Evolutionary conservation across 2,888 invertebrate genomes (phyloP).

Genomic region (Bursaphelenchus okinawaensis): DNA sequence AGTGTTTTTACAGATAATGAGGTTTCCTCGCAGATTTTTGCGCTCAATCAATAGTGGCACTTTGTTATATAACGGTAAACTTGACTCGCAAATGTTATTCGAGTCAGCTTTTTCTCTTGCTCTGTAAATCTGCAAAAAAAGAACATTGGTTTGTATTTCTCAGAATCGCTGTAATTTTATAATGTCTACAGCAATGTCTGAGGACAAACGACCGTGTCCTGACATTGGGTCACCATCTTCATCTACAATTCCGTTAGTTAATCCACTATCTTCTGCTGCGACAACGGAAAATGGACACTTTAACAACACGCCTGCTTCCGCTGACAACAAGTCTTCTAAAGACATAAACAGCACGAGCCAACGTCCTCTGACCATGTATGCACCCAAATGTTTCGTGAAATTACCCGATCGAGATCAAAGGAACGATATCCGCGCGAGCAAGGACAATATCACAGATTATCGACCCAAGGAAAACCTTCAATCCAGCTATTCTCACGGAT

Average conservation of each 20-base stretch:
- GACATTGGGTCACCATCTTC: background rate
- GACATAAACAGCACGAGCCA: background rate
- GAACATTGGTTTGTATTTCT: background rate
- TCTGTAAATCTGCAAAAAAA: background rate
- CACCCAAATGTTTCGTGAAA: background rate
- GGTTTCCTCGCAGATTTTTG: too few species aligned
- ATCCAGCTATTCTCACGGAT: background rate
- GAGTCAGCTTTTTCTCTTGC: background rate
- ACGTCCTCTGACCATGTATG: background rate
- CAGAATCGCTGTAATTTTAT: background rate
- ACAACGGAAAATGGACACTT: background rate
- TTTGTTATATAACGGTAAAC: background rate
- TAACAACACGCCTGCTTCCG: background rate
- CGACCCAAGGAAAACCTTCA: background rate
- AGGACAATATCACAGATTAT: background rate
- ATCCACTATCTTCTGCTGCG: background rate
- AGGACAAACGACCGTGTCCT: background rate
- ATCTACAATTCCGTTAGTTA: background rate
- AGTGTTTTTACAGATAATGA: background rate
- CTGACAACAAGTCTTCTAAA: background rate
- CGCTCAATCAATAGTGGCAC: background rate
- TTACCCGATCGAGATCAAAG: background rate
- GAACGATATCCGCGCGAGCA: background rate
- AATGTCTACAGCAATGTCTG: background rate
- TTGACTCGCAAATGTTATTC: background rate